Conservation (phyloP, 2,797 vertebrate genomes). For the Bucorvus abyssinicus region DNA sequence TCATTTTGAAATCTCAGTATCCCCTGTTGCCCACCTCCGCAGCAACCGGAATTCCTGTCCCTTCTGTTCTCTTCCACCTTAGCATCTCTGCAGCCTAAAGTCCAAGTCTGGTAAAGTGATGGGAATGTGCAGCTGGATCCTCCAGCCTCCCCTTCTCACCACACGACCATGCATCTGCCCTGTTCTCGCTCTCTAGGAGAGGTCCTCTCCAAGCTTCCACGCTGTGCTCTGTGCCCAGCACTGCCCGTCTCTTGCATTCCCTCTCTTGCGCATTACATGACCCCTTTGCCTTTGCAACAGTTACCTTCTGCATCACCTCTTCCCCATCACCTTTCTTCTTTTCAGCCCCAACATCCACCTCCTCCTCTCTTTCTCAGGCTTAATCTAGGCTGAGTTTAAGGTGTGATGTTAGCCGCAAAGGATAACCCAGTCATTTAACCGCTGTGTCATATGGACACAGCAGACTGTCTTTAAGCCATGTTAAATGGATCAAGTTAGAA, state of each 20-base stretch:
- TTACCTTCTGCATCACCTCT: not conserved
- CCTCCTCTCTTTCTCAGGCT: not conserved
- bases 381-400: not conserved
- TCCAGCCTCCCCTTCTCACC: not conserved
- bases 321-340: not conserved
- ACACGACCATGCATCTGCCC: fast-evolving
- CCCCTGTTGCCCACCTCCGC: not conserved
- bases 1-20: constrained; percentile 31
- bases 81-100: not conserved
- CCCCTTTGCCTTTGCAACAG: not conserved
- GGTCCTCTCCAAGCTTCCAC: not conserved
- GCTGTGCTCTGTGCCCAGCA: not conserved
- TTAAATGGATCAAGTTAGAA: not conserved
- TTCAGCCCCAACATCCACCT: not conserved
- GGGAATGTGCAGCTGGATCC: not conserved
- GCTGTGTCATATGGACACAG: not conserved
- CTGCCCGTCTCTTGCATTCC: not conserved
- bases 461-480: not conserved
- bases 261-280: not conserved
- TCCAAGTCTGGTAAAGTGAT: fast-evolving
- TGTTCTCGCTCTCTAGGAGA: not conserved
- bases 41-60: not conserved
- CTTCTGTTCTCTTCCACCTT: not conserved
- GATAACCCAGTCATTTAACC: not conserved
- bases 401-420: not conserved